Evolutionary conservation across 2,888 invertebrate genomes (phyloP).

Genomic region (Drosophila affinis): DNA sequence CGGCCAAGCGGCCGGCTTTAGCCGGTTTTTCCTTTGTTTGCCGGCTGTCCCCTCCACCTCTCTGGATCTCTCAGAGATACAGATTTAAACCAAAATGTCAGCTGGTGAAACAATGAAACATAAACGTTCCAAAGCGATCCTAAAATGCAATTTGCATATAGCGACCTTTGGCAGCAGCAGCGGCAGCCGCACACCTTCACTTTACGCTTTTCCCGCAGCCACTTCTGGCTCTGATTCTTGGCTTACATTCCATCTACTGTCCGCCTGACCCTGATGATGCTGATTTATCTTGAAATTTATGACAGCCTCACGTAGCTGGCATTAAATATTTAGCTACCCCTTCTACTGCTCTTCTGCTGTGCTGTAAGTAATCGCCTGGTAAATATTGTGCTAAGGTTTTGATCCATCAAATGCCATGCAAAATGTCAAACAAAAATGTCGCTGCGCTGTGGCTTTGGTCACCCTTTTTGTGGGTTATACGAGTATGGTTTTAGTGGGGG

Average conservation of each 20-base stretch:
- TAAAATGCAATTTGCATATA: conserved; percentile 61
- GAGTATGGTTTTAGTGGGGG: not conserved
- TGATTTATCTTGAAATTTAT: conserved; percentile 61
- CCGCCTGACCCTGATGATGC: conserved; percentile 59
- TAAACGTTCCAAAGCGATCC: conserved; percentile 35
- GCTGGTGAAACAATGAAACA: conserved; percentile 37
- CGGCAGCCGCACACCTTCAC: conserved; percentile 24
- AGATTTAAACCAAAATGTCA: conserved; percentile 46
- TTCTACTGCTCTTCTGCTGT: not conserved
- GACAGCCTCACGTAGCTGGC: conserved; percentile 48
- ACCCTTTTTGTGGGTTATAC: conserved; percentile 1
- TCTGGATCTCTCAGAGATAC: not conserved
- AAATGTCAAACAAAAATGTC: conserved; percentile 35
- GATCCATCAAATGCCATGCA: conserved; percentile 27
- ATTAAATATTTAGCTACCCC: conserved; percentile 26
- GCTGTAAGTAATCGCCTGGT: conserved; percentile 39
- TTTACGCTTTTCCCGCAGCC: conserved; percentile 18
- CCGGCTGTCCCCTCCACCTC: not conserved
- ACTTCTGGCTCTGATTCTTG: conserved; percentile 52
- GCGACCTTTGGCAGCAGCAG: conserved; percentile 54
- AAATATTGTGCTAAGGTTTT: conserved; percentile 39
- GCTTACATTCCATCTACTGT: conserved; percentile 30
- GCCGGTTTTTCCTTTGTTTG: conserved; percentile 58
- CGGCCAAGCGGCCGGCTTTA: conserved; percentile 44
- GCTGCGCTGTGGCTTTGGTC: conserved; percentile 7